phyloP scores from a whole-genome alignment of 2,113 vertebrate genomes.

The Uropsilus gracilis region DNA sequence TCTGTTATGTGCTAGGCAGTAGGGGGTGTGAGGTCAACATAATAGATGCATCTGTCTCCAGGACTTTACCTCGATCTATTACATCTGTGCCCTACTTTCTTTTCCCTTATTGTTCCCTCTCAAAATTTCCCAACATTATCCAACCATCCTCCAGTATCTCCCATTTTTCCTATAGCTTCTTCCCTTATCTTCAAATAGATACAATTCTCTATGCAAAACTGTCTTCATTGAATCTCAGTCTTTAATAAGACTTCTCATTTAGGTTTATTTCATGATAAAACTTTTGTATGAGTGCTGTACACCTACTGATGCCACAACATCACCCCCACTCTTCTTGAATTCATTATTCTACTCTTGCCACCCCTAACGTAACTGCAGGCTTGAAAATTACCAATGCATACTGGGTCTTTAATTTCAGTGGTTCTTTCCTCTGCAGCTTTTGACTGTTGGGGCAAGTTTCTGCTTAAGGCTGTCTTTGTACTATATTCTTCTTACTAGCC shows the following conservation, averaged over 20 bases:
- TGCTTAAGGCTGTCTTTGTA: neutral
- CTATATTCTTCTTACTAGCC: neutral
- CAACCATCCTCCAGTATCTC: neutral
- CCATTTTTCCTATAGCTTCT: neutral
- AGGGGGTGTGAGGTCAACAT: neutral
- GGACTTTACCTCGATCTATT: neutral
- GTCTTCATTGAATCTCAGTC: neutral
- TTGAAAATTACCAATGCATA: conserved; percentile 1
- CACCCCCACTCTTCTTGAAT: neutral
- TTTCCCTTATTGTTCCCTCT: neutral
- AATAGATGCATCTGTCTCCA: neutral
- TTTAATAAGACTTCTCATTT: neutral
- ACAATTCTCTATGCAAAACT: neutral
- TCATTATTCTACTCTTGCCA: neutral
- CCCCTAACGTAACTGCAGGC: neutral
- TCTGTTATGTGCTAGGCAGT: neutral
- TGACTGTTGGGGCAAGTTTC: neutral
- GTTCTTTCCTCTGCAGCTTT: neutral
- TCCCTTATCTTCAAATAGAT: neutral
- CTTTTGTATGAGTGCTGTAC: neutral
- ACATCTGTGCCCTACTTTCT: neutral
- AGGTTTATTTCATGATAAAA: neutral
- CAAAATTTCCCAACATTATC: neutral
- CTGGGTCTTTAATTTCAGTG: neutral
- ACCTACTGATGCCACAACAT: neutral